Conservation (phyloP, 2,113 vertebrate species). For the Amphilophus citrinellus region DNA sequence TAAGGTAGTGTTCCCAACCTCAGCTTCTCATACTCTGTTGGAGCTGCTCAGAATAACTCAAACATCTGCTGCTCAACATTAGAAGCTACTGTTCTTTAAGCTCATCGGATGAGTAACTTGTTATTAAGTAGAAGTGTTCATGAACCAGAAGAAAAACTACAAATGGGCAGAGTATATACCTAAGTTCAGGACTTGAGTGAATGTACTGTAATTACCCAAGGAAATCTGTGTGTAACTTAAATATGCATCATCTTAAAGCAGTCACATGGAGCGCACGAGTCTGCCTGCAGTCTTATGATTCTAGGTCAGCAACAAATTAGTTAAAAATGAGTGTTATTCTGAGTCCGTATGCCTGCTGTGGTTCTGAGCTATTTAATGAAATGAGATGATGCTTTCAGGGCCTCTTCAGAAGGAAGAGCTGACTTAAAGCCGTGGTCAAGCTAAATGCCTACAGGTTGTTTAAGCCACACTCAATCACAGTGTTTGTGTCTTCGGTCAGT, state of each 20-base stretch:
- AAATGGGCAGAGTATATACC: background rate
- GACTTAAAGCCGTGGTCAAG: background rate
- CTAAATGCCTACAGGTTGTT: background rate
- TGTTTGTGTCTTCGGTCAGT: background rate
- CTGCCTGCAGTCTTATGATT: conserved; percentile 49
- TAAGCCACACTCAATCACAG: background rate
- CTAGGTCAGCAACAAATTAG: conserved; percentile 39
- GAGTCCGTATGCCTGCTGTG: conserved; percentile 22
- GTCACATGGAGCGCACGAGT: conserved; percentile 25
- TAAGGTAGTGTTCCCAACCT: background rate
- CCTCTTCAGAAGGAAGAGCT: conserved; percentile 14
- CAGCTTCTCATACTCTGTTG: background rate
- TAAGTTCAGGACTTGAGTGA: background rate
- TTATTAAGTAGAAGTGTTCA: background rate
- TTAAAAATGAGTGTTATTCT: conserved; percentile 55
- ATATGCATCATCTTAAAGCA: background rate
- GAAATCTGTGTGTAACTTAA: background rate
- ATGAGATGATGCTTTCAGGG: conserved; percentile 35
- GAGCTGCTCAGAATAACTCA: background rate
- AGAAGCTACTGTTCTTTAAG: background rate
- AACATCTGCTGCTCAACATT: background rate
- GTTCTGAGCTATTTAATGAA: conserved; percentile 27
- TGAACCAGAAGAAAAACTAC: background rate
- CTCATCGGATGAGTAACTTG: background rate
- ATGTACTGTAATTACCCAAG: background rate